phyloP scores from a whole-genome alignment of 2,888 invertebrate species.

The Alsophila aescularia region DNA sequence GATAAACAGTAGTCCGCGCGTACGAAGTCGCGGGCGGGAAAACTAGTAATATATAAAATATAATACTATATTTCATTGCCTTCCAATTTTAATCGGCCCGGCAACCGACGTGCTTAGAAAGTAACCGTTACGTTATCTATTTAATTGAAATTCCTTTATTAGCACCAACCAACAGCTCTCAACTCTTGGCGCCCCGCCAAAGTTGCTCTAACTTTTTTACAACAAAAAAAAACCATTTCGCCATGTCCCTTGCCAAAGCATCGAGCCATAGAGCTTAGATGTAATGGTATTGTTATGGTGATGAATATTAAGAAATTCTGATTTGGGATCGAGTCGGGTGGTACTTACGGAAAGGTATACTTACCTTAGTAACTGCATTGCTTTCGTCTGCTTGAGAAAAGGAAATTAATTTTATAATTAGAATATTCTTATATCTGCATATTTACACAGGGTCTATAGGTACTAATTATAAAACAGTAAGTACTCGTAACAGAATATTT shows the following conservation, averaged over 20 bases:
- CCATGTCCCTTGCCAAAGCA: conserved; percentile 20
- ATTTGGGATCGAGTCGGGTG: conserved; percentile 14
- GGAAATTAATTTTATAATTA: neutral
- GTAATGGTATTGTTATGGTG: conserved; percentile 26
- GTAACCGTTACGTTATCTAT: no score
- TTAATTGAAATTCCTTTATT: conserved; percentile 2
- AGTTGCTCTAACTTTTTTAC: conserved; percentile 29
- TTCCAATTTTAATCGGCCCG: no score
- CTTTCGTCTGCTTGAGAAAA: conserved; percentile 1
- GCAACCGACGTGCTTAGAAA: no score
- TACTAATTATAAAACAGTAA: no score
- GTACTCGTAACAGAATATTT: no score
- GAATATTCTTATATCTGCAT: no score
- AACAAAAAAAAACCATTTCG: conserved; percentile 30
- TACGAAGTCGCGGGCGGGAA: no score
- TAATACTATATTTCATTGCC: no score
- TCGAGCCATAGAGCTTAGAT: conserved; percentile 25
- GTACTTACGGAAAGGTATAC: neutral
- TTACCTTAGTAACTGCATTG: conserved; percentile 14
- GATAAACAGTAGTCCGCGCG: no score
- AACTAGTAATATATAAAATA: no score
- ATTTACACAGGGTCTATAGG: no score
- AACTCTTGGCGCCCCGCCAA: conserved; percentile 28
- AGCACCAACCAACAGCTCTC: neutral
- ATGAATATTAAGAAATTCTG: conserved; percentile 25